phyloP scores from a whole-genome alignment of 2,888 invertebrate genomes.

The Stictocephala bisonia region DNA sequence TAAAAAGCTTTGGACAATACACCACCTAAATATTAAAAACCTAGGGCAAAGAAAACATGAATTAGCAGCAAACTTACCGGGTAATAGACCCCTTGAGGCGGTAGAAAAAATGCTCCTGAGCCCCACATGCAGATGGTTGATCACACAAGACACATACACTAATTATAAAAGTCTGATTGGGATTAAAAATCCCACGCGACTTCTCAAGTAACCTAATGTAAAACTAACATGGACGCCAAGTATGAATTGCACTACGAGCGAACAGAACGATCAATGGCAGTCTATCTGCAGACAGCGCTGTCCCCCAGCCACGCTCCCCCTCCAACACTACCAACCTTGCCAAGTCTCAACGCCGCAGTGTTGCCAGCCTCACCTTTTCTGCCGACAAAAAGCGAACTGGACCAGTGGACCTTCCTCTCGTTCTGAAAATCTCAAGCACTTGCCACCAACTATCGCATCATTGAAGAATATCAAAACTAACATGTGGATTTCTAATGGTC shows the following conservation, averaged over 20 bases:
- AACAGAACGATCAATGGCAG: conserved; percentile 44
- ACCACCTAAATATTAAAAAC: no score
- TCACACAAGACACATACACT: conserved; percentile 42
- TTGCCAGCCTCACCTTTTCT: conserved; percentile 1
- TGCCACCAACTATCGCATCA: no score
- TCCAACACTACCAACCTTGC: conserved; percentile 41
- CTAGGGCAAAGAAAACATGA: no score
- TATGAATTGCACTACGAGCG: not conserved
- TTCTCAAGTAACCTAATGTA: conserved; percentile 35
- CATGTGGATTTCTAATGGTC: no score
- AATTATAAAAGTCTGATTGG: conserved; percentile 14
- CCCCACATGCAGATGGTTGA: conserved; percentile 87
- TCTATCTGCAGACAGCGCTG: conserved; percentile 47
- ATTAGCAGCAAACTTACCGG: conserved; percentile 92
- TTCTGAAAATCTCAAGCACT: no score
- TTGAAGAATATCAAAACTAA: no score
- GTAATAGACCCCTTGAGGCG: conserved; percentile 97
- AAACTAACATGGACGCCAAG: conserved; percentile 39
- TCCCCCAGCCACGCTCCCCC: conserved; percentile 27
- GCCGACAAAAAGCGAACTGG: not conserved
- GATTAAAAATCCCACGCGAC: conserved; percentile 27
- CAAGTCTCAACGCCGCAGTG: conserved; percentile 36
- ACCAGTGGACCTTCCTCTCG: no score
- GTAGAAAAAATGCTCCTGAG: conserved; percentile 95
- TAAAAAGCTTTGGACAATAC: no score